These are phyloP conservation scores for Promerops cafer DNA, from an alignment of 2,113 vertebrate genomes.

Conservation along the genomic window DNA sequence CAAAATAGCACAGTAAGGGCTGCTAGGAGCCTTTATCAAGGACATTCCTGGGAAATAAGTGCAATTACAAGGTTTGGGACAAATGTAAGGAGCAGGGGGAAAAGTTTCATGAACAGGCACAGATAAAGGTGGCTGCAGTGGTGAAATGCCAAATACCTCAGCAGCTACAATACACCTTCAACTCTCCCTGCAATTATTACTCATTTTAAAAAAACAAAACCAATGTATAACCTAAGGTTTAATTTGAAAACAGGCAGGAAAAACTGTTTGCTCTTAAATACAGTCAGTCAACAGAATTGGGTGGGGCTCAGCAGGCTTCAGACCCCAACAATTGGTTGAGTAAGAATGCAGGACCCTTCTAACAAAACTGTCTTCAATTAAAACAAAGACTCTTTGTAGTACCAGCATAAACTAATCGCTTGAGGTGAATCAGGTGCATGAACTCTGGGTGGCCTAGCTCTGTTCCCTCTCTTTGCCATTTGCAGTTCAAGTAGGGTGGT, in stretches of 20 bases:
- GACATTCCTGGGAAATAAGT: background rate
- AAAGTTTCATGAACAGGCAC: background rate
- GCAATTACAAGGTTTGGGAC: background rate
- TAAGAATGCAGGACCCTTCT: background rate
- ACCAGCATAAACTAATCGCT: background rate
- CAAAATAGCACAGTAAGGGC: rapidly evolving
- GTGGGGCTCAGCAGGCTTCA: background rate
- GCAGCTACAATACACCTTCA: background rate
- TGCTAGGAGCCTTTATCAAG: background rate
- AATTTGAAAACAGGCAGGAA: background rate
- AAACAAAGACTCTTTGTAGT: background rate
- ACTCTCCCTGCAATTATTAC: background rate
- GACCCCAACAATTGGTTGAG: background rate
- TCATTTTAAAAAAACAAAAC: background rate
- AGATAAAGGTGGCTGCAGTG: background rate
- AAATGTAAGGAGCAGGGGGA: background rate
- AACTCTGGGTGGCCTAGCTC: background rate
- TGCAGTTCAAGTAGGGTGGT: background rate
- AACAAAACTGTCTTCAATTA: background rate
- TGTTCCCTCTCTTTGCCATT: background rate
- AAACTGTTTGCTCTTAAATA: background rate
- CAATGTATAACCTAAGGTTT: background rate
- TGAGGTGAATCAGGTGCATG: background rate
- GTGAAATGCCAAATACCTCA: background rate
- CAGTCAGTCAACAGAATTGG: background rate